Evolutionary conservation across 1,140 invertebrate genomes (phyloP), one percentile per base, ranked within the genome.

Genomic region (Parasteatoda tepidariorum): DNA sequence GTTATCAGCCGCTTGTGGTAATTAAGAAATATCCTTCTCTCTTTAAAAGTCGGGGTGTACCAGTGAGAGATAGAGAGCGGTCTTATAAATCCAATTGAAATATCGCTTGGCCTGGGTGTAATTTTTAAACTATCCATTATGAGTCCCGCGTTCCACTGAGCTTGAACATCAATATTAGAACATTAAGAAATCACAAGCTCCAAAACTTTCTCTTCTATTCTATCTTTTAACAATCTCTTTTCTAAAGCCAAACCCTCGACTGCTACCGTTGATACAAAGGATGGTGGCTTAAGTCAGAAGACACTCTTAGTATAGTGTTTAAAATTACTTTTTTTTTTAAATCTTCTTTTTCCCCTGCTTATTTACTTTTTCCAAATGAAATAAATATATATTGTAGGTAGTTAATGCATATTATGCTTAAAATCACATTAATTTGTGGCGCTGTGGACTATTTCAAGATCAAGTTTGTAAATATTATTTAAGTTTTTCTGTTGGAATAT

Each of bases 111-210:
- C 78, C 26, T 7, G 66, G 67, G 67, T 71, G 78, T 82, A 82
- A 82, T 82, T 82, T 82, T 82, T 82, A 82, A 82, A 82, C 78
- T 82, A 70, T 82, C 78, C 67, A 82, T 82, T 82, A 82, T 38
- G 31, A 24, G 26, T 41, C 30, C n/a, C 24, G 64, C 28, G 41
- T 61, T 33, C 59, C 34, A 67, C 31, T 67, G 55, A 81, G 78
- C 18, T 22, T 30, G 31, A 82, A 82, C 78, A 82, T 82, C 78
- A 82, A 82, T 82, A 82, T 82, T 71, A 61, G 67, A 82, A 71
- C 78, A 82, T 82, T 82, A 82, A 82, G 78, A 82, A 82, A 82
- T 82, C 78, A 70, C 76, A 64, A 68, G 64, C 34, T 67, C 78
- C 28, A 31, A 61, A 82, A 82, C 78, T 82, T 79, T 79, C 64